Percentiles rank a stretch among this genome's conserved stretches.
Evolutionary conservation across 2,888 invertebrate genomes (phyloP).

Genomic region (Drosophila limbata): DNA sequence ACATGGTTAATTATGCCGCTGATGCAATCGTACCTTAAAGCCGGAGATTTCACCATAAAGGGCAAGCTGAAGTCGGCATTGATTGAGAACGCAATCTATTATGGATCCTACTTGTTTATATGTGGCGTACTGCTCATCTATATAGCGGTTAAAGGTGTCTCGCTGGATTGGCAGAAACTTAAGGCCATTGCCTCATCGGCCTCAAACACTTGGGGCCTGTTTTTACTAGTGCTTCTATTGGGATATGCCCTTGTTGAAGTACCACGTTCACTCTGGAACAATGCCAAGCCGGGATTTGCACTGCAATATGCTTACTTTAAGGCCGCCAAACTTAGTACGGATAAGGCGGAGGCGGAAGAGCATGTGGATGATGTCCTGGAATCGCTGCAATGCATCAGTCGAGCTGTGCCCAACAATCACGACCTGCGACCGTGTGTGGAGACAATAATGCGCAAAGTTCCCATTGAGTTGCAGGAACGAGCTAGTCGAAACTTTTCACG

Average conservation of each 20-base stretch:
- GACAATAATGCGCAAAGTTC: conserved; percentile 95
- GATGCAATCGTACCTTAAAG: conserved; percentile 99
- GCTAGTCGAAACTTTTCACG: conserved; percentile 87
- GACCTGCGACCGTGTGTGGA: conserved; percentile 93
- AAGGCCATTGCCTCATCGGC: conserved; percentile 99
- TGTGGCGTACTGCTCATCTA: conserved; percentile 97
- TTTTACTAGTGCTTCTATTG: conserved; percentile 95
- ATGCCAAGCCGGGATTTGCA: conserved; percentile 93
- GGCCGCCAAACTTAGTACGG: conserved; percentile 96
- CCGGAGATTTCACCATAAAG: conserved; percentile 97
- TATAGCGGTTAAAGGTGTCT: conserved; percentile 94
- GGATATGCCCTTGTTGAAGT: conserved; percentile 99
- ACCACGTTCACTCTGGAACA: conserved; percentile 95
- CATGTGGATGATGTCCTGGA: conserved; percentile 97
- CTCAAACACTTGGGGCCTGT: conserved; percentile 99
- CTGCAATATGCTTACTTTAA: conserved; percentile 96
- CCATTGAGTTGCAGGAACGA: conserved; percentile 91
- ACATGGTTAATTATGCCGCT: conserved; percentile 99
- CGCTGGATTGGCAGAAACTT: conserved; percentile 95
- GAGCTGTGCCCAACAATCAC: conserved; percentile 91
- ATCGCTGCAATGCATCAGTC: conserved; percentile 93
- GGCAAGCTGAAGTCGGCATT: conserved; percentile 97
- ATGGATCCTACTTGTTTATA: conserved; percentile 97
- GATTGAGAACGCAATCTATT: conserved; percentile 98
- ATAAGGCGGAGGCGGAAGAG: conserved; percentile 99